phyloP scores from a whole-genome alignment of 2,113 vertebrate species.

The Tupaia chinensis region DNA sequence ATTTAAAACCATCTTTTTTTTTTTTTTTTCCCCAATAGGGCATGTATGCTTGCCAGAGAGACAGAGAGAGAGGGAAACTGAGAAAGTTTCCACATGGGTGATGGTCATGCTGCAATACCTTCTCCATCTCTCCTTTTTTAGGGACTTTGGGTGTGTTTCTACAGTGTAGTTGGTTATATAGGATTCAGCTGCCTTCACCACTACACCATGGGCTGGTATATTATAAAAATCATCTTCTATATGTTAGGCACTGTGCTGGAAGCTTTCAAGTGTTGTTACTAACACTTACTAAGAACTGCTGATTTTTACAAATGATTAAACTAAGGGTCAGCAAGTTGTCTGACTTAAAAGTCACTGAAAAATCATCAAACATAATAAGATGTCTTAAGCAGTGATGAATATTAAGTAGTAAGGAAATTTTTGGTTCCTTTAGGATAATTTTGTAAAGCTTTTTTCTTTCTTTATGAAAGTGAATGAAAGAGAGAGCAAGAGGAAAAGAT shows the following conservation, averaged over 20 bases:
- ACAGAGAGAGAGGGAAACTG: no score
- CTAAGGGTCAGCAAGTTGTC: background rate
- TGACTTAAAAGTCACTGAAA: constrained; percentile 25
- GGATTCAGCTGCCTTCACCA: no score
- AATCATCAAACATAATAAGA: background rate
- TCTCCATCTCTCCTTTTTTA: no score
- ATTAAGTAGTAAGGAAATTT: background rate
- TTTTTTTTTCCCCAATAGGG: background rate
- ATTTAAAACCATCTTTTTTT: background rate
- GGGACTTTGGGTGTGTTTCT: no score
- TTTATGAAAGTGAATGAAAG: no score
- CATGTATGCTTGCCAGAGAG: no score
- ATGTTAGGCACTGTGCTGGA: background rate
- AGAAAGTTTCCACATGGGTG: no score
- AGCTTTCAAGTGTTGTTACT: constrained; percentile 24
- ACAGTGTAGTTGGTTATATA: no score
- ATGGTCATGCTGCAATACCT: no score
- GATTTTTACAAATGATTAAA: constrained; percentile 30
- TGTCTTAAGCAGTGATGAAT: background rate
- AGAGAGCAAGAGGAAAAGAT: no score
- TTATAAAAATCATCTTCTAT: background rate
- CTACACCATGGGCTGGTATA: no score
- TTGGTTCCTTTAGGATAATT: background rate
- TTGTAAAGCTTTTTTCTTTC: background rate
- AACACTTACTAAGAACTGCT: background rate